These are phyloP conservation scores for Phoenicopterus ruber DNA, from an alignment of 2,113 vertebrate species.

Conservation along the genomic window DNA sequence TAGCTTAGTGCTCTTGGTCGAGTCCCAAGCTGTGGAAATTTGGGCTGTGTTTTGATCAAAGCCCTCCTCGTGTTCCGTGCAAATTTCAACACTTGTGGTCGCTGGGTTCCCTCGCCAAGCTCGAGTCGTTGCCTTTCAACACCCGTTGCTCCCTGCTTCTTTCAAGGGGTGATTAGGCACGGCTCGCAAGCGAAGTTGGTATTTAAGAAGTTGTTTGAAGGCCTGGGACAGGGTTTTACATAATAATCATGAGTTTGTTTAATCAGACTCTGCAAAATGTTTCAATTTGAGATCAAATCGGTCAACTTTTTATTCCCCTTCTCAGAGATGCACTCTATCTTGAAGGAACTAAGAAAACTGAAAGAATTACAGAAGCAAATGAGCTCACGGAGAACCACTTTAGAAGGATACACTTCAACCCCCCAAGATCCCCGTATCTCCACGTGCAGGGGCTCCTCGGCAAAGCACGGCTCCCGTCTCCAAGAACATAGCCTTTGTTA, in stretches of 20 bases:
- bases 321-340: not conserved
- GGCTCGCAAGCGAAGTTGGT: not conserved
- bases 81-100: not conserved
- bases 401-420: not conserved
- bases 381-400: not conserved
- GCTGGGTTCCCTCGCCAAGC: not conserved
- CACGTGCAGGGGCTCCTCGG: not conserved
- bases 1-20: not conserved
- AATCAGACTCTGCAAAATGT: not conserved
- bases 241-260: not conserved
- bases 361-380: not conserved
- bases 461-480: not conserved
- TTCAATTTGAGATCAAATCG: not conserved
- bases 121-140: not conserved
- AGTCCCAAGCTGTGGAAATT: not conserved
- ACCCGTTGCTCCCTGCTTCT: not conserved
- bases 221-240: not conserved
- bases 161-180: not conserved
- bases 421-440: not conserved
- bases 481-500: not conserved
- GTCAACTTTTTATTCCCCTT: not conserved
- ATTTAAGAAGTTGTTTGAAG: not conserved
- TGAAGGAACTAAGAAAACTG: not conserved
- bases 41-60: conserved; percentile 19
- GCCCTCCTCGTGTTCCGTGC: not conserved